phyloP scores from a whole-genome alignment of 2,888 invertebrate genomes.

The Xestia xanthographa region DNA sequence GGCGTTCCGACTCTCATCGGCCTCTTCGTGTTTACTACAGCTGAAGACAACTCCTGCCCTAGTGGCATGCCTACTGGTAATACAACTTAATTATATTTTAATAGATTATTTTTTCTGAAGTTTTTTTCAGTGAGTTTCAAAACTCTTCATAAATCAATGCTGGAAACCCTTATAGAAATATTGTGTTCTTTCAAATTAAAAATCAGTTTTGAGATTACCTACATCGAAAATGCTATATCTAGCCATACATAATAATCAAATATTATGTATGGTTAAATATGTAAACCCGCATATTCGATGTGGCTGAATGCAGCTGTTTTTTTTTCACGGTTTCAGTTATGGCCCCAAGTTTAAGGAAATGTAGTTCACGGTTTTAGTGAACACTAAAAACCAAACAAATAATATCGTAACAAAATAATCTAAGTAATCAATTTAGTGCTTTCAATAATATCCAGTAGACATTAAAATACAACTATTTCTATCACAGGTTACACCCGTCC shows the following conservation, averaged over 20 bases:
- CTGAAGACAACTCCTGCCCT: slow-evolving; percentile 81
- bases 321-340: neutral
- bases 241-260: neutral
- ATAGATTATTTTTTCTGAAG: neutral
- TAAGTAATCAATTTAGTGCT: neutral
- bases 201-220: neutral
- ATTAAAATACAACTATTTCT: neutral
- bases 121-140: neutral
- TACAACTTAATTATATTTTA: neutral
- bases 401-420: neutral
- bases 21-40: slow-evolving; percentile 77
- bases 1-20: slow-evolving; percentile 76
- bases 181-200: neutral
- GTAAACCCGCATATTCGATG: neutral
- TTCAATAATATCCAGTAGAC: neutral
- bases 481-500: slow-evolving; percentile 84
- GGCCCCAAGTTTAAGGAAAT: neutral
- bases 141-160: neutral
- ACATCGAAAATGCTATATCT: neutral
- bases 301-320: neutral
- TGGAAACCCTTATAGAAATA: neutral
- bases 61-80: slow-evolving; percentile 82
- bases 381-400: neutral
- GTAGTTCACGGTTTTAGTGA: no score
- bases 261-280: no score